Conservation (phyloP, 2,113 vertebrate genomes). For the rabbit (Oryctolagus cuniculus) region mOryCun1.1 NC_091453.1:110602501-110603000, state of each 20-base stretch:
- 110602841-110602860: constrained; percentile 75
- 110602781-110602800: constrained; percentile 67
- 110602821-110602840: constrained; percentile 25
- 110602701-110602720: constrained; percentile 61
- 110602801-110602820: constrained; percentile 67
- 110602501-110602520: background rate
- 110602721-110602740: constrained; percentile 28
- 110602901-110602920: constrained; percentile 57
- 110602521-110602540: constrained; percentile 23
- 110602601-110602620: constrained; percentile 14
- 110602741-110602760: constrained; percentile 52
- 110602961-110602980: no score
- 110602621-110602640: constrained; percentile 34
- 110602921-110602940: no score
- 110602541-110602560: constrained; percentile 30
- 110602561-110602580: constrained; percentile 35
- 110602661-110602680: background rate
- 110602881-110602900: constrained; percentile 47
- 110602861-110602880: constrained; percentile 62
- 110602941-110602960: no score
- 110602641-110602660: constrained; percentile 38
- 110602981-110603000: no score
- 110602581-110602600: background rate
- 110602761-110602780: constrained; percentile 33
- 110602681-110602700: constrained; percentile 18